Base-by-base conservation (phyloP, 2,113 vertebrate genomes). In the Oncorhynchus mykiss region DNA sequence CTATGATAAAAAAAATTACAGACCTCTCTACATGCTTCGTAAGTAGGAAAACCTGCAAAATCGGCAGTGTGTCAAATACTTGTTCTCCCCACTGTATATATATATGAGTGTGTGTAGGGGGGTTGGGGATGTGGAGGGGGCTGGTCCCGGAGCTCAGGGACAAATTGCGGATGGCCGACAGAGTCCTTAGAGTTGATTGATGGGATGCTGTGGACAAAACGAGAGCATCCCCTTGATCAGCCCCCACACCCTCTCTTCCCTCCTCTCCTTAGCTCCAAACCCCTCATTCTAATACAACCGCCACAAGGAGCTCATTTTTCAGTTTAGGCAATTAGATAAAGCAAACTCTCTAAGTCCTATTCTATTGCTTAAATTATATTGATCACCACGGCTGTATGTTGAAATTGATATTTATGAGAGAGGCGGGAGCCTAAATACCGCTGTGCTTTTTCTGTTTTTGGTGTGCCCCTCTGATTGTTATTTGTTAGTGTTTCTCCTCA, bases 311-410 rank as follows among this genome's bases (percentile, higher is more conserved):
- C 88, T 93, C 90, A 93, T 94, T 93, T 92, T 92, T 93, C 92
- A 93, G 86, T 85, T 76, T 83, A 83, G 86, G 88, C 92, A 92
- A 93, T 94, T 93, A 92, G 88, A 90, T 93, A 92, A 93, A 93
- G 91, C 89, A 88, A 93, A 92, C 90, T 91, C 82, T 89, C 87
- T 75, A 76, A 89, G 91, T 90, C 85, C 84, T 90, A 75, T 88
- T 92, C 87, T 88, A 90, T 90, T 88, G 87, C 89, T 90, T 90
- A 92, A 93, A 93, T 87, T 84, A 90, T 91, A 93, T 93, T 89
- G 92, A 94, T 93, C 90, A 91, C 87, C 74, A 34, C 12, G 74
- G 88, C 92, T 85, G 88, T 78, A 90, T 86, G 90, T 86, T 92
- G 86, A 89, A 92, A 93, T 90, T 81, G 91, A 92, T 87, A 89